Percentiles rank a stretch among this genome's conserved stretches.
phyloP scores from a whole-genome alignment of 2,113 vertebrate species.

The Arizona elegans region DNA sequence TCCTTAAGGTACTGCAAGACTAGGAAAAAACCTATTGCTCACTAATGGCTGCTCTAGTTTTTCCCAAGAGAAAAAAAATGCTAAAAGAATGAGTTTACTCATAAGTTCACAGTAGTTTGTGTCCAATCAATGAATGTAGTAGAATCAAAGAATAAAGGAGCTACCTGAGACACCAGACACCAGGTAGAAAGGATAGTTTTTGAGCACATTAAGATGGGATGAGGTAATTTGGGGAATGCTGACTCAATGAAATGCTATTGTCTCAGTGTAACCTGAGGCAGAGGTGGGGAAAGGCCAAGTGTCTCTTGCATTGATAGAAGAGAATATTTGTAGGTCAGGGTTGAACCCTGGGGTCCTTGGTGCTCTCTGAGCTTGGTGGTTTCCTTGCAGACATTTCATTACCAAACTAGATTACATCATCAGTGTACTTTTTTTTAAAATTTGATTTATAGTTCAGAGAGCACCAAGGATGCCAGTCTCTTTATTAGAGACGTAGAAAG shows the following conservation, averaged over 20 bases:
- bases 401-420: neutral
- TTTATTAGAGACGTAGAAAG: neutral
- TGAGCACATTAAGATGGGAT: neutral
- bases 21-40: neutral
- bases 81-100: neutral
- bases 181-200: neutral
- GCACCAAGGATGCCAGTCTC: neutral
- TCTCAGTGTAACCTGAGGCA: neutral
- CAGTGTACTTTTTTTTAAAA: too few species aligned
- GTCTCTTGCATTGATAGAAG: neutral
- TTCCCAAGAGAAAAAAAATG: neutral
- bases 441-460: neutral
- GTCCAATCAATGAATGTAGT: neutral
- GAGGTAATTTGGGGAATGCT: neutral
- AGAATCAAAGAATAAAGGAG: neutral
- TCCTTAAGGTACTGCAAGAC: neutral
- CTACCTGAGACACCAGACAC: neutral
- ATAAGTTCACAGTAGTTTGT: neutral
- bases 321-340: neutral
- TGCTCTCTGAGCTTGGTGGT: neutral
- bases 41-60: neutral
- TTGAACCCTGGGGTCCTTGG: neutral
- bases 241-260: neutral
- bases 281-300: neutral
- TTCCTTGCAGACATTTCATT: neutral